These are phyloP conservation scores for Conistra vaccinii DNA, from an alignment of 2,888 invertebrate species.

Conservation along the genomic window DNA sequence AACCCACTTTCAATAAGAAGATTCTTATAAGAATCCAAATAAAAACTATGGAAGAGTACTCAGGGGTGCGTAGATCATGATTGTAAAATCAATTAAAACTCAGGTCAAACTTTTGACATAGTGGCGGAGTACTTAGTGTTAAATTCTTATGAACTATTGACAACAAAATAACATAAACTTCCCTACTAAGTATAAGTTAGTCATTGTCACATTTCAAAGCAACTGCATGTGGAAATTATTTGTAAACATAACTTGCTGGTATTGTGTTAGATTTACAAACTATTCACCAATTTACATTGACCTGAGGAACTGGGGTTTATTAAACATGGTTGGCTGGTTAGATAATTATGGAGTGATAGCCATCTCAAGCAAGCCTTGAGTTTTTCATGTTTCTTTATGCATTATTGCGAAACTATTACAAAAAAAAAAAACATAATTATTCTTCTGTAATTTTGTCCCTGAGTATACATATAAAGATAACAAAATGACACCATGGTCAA, in stretches of 20 bases:
- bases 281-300: not conserved
- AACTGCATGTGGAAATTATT: slow-evolving; percentile 16
- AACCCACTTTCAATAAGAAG: not conserved
- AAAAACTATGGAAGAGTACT: too few relatives aligned
- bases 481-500: not conserved
- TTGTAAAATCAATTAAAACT: not conserved
- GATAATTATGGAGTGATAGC: slow-evolving; percentile 7
- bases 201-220: slow-evolving; percentile 36
- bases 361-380: not conserved
- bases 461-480: slow-evolving; percentile 5
- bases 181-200: not conserved
- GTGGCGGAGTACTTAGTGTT: not conserved
- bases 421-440: not conserved
- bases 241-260: slow-evolving; percentile 27
- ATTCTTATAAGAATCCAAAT: slow-evolving; percentile 1
- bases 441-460: not conserved
- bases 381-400: not conserved
- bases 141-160: not conserved
- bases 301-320: slow-evolving; percentile 6
- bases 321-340: slow-evolving; percentile 3
- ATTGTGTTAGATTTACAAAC: slow-evolving; percentile 28
- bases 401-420: not conserved
- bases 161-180: slow-evolving; percentile 16
- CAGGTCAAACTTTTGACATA: not conserved
- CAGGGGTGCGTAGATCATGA: not conserved